These are phyloP conservation scores for Leptodactylus fallax DNA, from an alignment of 2,797 vertebrate species.

Conservation along the genomic window DNA sequence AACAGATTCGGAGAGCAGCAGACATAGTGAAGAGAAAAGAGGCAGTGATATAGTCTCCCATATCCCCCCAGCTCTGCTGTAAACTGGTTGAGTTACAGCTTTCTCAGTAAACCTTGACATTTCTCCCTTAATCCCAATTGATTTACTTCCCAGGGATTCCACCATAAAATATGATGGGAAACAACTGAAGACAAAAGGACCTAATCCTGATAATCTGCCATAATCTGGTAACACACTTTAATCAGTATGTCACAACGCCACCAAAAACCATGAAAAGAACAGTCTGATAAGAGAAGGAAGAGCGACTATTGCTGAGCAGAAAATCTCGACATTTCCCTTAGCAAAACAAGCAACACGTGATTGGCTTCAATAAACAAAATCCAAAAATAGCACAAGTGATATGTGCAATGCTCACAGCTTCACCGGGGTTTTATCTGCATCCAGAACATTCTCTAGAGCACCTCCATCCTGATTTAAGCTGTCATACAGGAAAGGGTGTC, in stretches of 20 bases:
- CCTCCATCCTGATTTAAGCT: not conserved
- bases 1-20: not conserved
- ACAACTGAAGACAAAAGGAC: not conserved
- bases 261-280: not conserved
- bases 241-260: slow-evolving; percentile 25
- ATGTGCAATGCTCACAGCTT: not conserved
- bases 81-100: not conserved
- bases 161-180: slow-evolving; percentile 20
- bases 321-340: slow-evolving; percentile 9
- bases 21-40: not conserved
- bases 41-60: not conserved
- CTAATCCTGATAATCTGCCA: slow-evolving; percentile 22
- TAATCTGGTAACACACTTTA: slow-evolving; percentile 29
- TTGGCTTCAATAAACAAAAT: not conserved
- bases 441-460: not conserved
- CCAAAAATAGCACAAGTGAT: slow-evolving; percentile 4
- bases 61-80: not conserved
- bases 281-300: not conserved
- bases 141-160: slow-evolving; percentile 15
- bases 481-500: not conserved
- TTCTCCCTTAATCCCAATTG: slow-evolving; percentile 23
- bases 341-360: not conserved
- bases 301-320: not conserved
- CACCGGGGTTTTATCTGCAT: not conserved
- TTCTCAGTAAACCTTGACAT: slow-evolving; percentile 5